These are phyloP conservation scores for Accipiter virgatus DNA, from an alignment of 2,113 vertebrate species.

Conservation along the genomic window DNA sequence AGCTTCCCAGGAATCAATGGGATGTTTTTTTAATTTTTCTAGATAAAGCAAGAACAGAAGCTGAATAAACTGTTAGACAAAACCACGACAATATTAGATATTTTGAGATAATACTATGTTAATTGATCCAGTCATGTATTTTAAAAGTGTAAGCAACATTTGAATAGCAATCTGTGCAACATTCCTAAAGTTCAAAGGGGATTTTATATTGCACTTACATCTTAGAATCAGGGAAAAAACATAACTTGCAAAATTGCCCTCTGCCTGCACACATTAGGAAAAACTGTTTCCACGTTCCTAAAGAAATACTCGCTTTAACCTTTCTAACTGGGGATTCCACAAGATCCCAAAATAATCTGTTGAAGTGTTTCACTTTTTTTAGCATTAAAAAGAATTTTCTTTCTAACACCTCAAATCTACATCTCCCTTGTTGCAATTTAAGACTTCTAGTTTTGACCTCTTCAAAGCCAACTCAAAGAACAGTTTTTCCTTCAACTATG, in stretches of 20 bases:
- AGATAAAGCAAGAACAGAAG: not conserved
- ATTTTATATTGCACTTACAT: not conserved
- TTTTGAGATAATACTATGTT: not conserved
- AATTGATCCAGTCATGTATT: not conserved
- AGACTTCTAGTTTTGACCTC: not conserved
- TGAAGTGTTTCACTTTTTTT: not conserved
- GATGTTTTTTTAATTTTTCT: not conserved
- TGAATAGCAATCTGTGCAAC: not conserved
- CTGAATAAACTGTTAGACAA: not conserved
- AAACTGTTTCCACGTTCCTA: not conserved
- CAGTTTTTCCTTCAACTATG: not conserved
- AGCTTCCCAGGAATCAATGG: not conserved
- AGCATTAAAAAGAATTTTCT: not conserved
- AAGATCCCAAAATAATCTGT: not conserved
- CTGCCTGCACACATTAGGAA: not conserved
- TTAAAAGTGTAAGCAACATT: not conserved
- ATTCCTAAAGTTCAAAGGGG: not conserved
- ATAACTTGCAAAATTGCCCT: not conserved
- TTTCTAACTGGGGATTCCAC: not conserved
- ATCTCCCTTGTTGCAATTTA: not conserved
- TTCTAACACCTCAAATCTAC: not conserved
- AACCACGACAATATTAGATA: not conserved
- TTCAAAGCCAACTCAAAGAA: not conserved
- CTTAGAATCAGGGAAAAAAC: not conserved
- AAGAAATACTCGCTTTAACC: not conserved